These are phyloP conservation scores for Momotus momota DNA, from an alignment of 2,797 vertebrate genomes.

Conservation along the genomic window DNA sequence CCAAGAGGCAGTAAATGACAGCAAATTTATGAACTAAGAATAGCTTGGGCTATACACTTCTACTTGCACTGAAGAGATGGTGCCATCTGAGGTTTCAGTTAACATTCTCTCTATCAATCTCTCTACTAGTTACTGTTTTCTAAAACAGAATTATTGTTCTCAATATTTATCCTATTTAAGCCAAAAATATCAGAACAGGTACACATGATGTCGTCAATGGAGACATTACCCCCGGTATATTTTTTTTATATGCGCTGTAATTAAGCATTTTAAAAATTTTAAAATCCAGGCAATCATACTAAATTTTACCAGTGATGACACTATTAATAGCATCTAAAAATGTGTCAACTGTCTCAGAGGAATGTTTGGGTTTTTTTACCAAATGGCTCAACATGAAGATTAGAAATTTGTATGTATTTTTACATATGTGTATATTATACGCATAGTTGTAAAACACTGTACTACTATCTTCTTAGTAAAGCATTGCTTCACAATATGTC, in stretches of 20 bases:
- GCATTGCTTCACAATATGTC: neutral
- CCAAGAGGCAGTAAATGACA: neutral
- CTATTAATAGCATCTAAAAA: neutral
- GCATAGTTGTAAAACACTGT: neutral
- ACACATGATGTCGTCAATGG: neutral
- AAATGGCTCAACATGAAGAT: neutral
- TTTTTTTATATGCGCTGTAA: neutral
- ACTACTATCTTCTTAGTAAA: neutral
- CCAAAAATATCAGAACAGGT: neutral
- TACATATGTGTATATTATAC: accelerated
- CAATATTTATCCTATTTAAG: neutral
- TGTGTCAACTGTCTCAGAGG: neutral
- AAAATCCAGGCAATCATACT: neutral
- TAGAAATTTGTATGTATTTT: neutral
- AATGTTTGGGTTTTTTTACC: accelerated
- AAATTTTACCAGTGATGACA: neutral
- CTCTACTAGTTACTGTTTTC: neutral
- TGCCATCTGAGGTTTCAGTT: neutral
- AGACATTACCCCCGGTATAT: accelerated
- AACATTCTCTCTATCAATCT: neutral
- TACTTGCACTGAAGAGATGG: neutral
- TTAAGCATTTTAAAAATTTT: neutral
- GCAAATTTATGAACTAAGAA: neutral
- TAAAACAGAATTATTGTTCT: neutral
- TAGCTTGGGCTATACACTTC: neutral